Evolutionary conservation across 2,113 vertebrate genomes (phyloP), one percentile per base, ranked within the genome.

Genomic region (Ameiurus melas): DNA sequence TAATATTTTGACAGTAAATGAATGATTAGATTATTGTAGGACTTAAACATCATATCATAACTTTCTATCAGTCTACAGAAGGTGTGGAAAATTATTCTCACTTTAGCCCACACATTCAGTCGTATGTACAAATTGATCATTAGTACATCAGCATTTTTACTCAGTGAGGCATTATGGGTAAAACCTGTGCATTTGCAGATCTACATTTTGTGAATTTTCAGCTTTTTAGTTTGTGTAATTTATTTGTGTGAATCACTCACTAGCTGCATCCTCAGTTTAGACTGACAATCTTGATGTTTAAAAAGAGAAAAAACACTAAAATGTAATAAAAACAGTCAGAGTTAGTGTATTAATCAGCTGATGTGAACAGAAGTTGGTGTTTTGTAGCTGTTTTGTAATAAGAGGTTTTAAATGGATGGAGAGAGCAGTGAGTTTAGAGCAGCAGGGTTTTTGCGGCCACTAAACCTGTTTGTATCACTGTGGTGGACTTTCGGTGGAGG

Each of bases 391-490:
- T n/a, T n/a, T n/a, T n/a, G n/a, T n/a, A n/a, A n/a, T n/a, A n/a
- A n/a, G n/a, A n/a, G n/a, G n/a, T n/a, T n/a, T n/a, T n/a, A n/a
- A n/a, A n/a, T n/a, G n/a, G n/a, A n/a, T n/a, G n/a, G n/a, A n/a
- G n/a, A n/a, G n/a, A n/a, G n/a, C n/a, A n/a, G n/a, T n/a, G n/a
- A n/a, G n/a, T n/a, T n/a, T n/a, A n/a, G n/a, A n/a, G n/a, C n/a
- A n/a, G n/a, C n/a, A n/a, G n/a, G n/a, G n/a, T n/a, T n/a, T n/a
- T n/a, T n/a, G n/a, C n/a, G n/a, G n/a, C n/a, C n/a, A n/a, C n/a
- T n/a, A n/a, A n/a, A n/a, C n/a, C n/a, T n/a, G n/a, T n/a, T n/a
- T 80, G 78, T 55, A 80, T 80, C 78, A 80, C 78, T 57, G 78
- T 80, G 78, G 51, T 1, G 0, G 14, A 80, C 47, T 80, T 80